Evolutionary conservation across 2,888 invertebrate species (phyloP), one percentile per base, ranked within the genome.

Genomic region (Eupithecia pulchellata): DNA sequence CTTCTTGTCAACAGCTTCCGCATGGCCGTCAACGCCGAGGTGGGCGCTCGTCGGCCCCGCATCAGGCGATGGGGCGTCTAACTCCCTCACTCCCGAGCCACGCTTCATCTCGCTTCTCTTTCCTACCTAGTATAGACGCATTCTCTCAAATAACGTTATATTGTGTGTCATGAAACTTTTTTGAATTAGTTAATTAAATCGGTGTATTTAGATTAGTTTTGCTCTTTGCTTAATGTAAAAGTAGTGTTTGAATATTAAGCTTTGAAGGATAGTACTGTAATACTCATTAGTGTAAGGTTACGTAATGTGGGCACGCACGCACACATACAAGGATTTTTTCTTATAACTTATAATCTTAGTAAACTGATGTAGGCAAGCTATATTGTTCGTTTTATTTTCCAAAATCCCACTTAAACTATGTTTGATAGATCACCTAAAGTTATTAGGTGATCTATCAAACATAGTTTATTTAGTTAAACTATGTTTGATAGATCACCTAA

Each of bases 241-340:
- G 62, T 57, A 34, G 89, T 91, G 89, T 91, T 78, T 75, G 63
- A 68, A 57, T 68, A 55, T 88, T 83, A 80, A 82, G 83, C 81
- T 81, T 86, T 86, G 77, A 79, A 81, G 71, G 76, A 78, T 88
- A 88, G 93, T 93, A 93, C 93, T 86, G 75, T 86, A 93, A 93
- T 93, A 93, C 93, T 93, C 93, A 93, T 91, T 92, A 92, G 66
- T 78, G 52, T 89, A 86, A 86, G 74, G 66, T 70, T 73, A 75
- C 78, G 75, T 82, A 47, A 81, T 80, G 84, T 81, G 85, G 79
- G 87, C 88, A 89, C 89, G 87, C 89, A 89, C 89, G 87, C 89
- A 88, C 87, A 89, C 86, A 87, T 79, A 78, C 84, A 78, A 75
- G 79, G 75, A 80, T 80, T 74, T 77, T 81, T 70, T 75, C 64